phyloP scores from a whole-genome alignment of 35 echinoderm and acorn worm species.

The Lytechinus pictus region DNA sequence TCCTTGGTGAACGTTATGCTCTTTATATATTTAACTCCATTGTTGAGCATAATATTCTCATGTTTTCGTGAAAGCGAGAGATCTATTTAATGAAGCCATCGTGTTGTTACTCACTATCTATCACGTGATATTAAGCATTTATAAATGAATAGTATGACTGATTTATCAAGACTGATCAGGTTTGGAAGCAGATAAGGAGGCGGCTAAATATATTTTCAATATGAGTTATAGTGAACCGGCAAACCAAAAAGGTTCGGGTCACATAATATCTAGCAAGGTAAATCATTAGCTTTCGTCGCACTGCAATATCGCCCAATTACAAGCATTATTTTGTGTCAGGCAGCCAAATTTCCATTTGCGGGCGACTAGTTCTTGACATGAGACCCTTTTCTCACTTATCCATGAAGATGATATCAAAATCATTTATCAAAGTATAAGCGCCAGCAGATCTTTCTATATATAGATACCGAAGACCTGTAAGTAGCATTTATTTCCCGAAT shows the following conservation, averaged over 20 bases:
- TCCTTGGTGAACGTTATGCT: too few relatives aligned
- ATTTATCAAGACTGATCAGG: slow-evolving; percentile 4
- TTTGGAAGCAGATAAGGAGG: neutral
- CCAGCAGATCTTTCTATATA: neutral
- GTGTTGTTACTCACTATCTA: neutral
- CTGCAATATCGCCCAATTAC: slow-evolving; percentile 32
- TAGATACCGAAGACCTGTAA: too few relatives aligned
- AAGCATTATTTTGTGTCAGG: slow-evolving; percentile 33
- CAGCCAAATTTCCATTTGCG: slow-evolving; percentile 4
- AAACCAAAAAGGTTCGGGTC: neutral
- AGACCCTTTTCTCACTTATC: neutral
- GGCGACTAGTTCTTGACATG: neutral
- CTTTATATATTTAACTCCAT: neutral
- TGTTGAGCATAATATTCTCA: neutral
- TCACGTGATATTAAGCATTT: neutral
- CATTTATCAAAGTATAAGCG: neutral
- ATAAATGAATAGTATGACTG: neutral
- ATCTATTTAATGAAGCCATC: neutral
- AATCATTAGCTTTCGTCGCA: slow-evolving; percentile 32
- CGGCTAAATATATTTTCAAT: neutral
- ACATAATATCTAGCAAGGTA: neutral
- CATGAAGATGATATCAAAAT: neutral
- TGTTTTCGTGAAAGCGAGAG: neutral
- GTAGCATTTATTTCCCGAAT: too few relatives aligned
- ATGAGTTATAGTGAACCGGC: neutral